Base-by-base conservation (phyloP, 2,797 vertebrate genomes). In the Smutsia gigantea region DNA sequence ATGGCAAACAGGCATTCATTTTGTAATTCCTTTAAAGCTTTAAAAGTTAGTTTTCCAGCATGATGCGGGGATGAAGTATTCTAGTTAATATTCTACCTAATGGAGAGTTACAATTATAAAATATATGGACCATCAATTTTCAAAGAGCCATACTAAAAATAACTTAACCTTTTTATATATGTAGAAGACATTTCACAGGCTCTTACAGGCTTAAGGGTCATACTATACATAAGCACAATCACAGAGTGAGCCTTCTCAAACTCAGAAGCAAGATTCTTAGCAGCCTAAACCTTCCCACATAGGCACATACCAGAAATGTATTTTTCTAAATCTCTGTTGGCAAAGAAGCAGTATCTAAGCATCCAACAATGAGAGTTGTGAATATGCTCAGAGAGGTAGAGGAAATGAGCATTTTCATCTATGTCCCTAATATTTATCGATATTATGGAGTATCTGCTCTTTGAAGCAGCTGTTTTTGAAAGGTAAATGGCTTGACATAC, bases 351-450 rank as follows among this genome's bases (percentile, higher is more conserved):
- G 11, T 53, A 75, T 74, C 29, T n/a, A 72, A 87, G 14, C 14
- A 42, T 21, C 25, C 31, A 96, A 8, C 42, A 74, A 29, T 34
- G 39, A 85, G 46, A 75, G 29, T 23, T 90, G 59, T 59, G 51
- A 90, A 39, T 66, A 68, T 75, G 18, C 18, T 79, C 72, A 81
- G n/a, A 85, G 12, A 89, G 34, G 29, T 75, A 25, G 68, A 91
- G 42, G 19, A 96, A 92, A 74, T 69, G 12, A 51, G 72, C 49
- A 39, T 87, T 88, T 89, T 94, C 42, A 92, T 46, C 49, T 89
- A 79, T 53, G n/a, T 86, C 37, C n/a, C 74, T 86, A 75, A 23
- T 84, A 75, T 72, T 84, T 93, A 61, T 15, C 83, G 78, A 83
- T 92, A 77, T 61, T 87, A 31, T 83, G 18, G 37, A n/a, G 49